phyloP scores from a whole-genome alignment of 2,797 vertebrate genomes.

The Epinephelus coioides region DNA sequence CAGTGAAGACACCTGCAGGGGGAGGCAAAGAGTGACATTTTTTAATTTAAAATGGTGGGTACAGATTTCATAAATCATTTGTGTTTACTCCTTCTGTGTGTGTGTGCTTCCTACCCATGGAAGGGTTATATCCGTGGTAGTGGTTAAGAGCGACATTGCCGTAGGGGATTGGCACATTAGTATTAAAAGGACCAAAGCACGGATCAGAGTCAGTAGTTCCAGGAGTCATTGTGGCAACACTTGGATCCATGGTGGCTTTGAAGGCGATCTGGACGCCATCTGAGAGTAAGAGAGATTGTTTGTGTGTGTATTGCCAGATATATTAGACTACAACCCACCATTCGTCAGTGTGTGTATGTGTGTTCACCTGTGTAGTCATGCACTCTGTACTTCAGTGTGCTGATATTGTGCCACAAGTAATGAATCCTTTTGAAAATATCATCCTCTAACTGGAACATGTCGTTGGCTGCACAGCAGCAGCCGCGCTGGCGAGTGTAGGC shows the following conservation, averaged over 20 bases:
- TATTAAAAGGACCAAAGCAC: conserved; percentile 84
- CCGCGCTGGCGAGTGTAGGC: conserved; percentile 69
- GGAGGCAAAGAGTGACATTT: neutral
- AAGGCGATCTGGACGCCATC: conserved; percentile 64
- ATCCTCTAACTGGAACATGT: conserved; percentile 70
- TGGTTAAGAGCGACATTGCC: conserved; percentile 69
- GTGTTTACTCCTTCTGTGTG: too few species aligned
- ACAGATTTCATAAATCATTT: too few species aligned
- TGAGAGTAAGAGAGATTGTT: conserved; percentile 36
- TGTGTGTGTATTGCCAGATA: too few species aligned
- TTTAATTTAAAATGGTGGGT: neutral
- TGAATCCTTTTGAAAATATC: conserved; percentile 46
- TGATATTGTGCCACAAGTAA: conserved; percentile 54
- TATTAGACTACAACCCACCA: neutral
- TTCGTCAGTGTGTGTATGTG: neutral
- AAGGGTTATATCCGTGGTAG: conserved; percentile 77
- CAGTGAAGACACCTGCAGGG: conserved; percentile 82
- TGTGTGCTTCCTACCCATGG: conserved; percentile 75
- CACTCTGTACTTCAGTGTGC: conserved; percentile 40
- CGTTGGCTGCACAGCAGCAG: conserved; percentile 83
- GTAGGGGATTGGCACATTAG: conserved; percentile 75
- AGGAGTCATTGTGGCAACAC: fast-evolving
- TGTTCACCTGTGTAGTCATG: conserved; percentile 61
- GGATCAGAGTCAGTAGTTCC: fast-evolving
- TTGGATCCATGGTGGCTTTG: conserved; percentile 48